Percentiles rank a stretch among this genome's conserved stretches.
Evolutionary conservation across 2,113 vertebrate genomes (phyloP).

Genomic region (Prionailurus viverrinus): DNA sequence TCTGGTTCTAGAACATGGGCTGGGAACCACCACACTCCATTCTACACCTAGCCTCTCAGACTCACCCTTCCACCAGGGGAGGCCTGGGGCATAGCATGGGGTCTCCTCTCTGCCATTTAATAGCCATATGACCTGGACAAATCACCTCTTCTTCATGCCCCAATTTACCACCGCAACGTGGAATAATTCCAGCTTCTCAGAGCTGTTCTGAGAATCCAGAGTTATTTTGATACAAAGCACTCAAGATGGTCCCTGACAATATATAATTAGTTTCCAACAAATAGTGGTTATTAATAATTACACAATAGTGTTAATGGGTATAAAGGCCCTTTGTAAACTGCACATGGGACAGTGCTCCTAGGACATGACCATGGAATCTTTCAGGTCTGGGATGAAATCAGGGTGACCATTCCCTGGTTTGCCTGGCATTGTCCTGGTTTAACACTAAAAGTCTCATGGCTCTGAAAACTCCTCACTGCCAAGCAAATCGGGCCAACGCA

Average conservation of each 20-base stretch:
- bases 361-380: not conserved
- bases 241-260: not conserved
- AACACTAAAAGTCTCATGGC: not conserved
- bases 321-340: not conserved
- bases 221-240: not conserved
- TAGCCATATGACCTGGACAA: not conserved
- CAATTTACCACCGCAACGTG: not conserved
- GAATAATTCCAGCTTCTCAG: not conserved
- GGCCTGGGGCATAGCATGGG: accelerated
- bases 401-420: not conserved
- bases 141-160: not conserved
- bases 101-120: not conserved
- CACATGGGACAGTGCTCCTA: not conserved
- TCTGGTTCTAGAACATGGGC: not conserved
- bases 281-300: not conserved
- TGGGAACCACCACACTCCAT: not conserved
- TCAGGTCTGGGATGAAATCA: not conserved
- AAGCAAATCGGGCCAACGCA: not conserved
- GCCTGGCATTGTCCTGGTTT: not conserved
- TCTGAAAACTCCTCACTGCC: not conserved
- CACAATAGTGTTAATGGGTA: not conserved
- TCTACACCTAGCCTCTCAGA: not conserved
- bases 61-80: not conserved
- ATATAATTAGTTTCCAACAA: not conserved
- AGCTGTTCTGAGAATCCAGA: not conserved